Evolutionary conservation across 2,113 vertebrate genomes (phyloP).

Genomic region (Saccopteryx leptura): DNA sequence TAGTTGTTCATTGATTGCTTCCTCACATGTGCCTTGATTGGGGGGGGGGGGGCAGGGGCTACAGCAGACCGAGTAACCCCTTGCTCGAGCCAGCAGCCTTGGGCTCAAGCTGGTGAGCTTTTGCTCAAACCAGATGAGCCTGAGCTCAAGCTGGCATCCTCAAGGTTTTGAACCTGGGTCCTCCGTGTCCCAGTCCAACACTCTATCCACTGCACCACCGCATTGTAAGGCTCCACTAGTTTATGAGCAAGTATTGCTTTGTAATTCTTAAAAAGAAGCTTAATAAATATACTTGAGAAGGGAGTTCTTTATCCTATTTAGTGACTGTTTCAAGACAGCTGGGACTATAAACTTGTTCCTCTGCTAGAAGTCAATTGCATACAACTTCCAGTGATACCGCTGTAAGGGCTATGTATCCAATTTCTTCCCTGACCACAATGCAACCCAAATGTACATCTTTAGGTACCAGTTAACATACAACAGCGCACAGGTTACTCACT

Average conservation of each 20-base stretch:
- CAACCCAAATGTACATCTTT: neutral
- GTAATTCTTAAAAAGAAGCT: conserved; percentile 34
- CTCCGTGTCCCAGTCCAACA: no score
- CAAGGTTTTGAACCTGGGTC: no score
- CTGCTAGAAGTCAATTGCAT: neutral
- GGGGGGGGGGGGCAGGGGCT: no score
- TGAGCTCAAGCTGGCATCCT: no score
- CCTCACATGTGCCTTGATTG: no score
- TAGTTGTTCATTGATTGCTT: no score
- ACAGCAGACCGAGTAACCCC: no score
- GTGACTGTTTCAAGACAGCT: neutral
- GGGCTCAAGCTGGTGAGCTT: no score
- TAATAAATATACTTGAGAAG: conserved; percentile 13
- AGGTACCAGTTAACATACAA: neutral
- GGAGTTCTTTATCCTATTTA: neutral
- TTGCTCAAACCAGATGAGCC: no score
- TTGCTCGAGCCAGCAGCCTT: no score
- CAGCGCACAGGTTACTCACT: neutral
- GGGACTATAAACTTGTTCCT: neutral
- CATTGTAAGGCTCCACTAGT: no score
- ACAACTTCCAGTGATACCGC: neutral
- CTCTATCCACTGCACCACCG: no score
- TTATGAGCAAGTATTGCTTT: neutral
- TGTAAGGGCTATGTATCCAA: neutral
- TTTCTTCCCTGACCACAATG: neutral